Conservation (phyloP, 2,113 vertebrate species). For the Megaceryle torquata region DNA sequence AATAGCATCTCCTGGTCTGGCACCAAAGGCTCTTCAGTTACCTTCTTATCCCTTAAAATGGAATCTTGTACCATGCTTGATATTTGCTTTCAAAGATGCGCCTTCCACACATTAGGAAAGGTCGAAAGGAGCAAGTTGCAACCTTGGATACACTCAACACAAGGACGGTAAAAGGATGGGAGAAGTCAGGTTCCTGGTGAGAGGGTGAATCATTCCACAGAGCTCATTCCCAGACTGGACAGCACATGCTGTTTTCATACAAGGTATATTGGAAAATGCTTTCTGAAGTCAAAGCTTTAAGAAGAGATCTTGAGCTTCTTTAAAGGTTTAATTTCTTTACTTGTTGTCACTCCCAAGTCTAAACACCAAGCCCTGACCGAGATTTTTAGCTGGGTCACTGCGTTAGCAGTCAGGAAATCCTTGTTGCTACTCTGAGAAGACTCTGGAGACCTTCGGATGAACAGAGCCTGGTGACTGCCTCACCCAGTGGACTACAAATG, state of each 20-base stretch:
- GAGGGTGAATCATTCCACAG: not conserved
- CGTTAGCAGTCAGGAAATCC: not conserved
- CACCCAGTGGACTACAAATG: not conserved
- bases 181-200: not conserved
- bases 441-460: not conserved
- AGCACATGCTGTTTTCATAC: fast-evolving
- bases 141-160: not conserved
- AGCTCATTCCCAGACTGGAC: not conserved
- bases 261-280: not conserved
- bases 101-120: not conserved
- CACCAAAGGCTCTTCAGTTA: fast-evolving
- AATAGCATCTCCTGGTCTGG: not conserved
- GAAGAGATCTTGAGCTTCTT: not conserved
- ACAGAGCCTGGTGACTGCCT: not conserved
- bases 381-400: not conserved
- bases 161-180: not conserved
- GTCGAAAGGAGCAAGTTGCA: not conserved
- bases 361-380: not conserved
- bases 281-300: not conserved
- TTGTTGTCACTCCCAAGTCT: not conserved
- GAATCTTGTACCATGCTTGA: not conserved
- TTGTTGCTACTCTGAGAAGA: not conserved
- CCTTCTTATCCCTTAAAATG: not conserved
- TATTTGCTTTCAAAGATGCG: not conserved
- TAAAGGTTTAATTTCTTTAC: not conserved